Conservation (phyloP, 1,140 invertebrate species). For the Periplaneta americana region DNA sequence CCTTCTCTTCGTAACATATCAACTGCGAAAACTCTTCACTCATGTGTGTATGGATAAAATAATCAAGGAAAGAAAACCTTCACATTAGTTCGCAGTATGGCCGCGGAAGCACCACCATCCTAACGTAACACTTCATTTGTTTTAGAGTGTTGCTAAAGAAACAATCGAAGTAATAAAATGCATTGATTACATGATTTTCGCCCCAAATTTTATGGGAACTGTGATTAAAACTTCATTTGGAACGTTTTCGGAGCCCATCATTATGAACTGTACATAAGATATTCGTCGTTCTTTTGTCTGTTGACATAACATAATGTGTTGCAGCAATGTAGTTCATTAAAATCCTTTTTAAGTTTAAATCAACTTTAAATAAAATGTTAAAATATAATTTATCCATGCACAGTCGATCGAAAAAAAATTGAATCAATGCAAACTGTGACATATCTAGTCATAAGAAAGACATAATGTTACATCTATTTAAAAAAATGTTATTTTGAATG, state of each 20-base stretch:
- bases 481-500: background rate
- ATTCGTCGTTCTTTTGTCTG: background rate
- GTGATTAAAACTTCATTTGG: background rate
- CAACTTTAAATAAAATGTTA: background rate
- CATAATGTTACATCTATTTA: background rate
- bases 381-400: background rate
- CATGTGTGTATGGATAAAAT: background rate
- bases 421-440: background rate
- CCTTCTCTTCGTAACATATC: no score
- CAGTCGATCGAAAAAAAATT: background rate
- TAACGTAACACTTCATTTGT: background rate
- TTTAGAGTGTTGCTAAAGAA: background rate
- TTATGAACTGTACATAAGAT: background rate
- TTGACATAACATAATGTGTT: background rate
- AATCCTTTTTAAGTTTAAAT: background rate
- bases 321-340: background rate
- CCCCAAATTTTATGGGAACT: background rate
- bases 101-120: background rate
- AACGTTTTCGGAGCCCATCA: background rate
- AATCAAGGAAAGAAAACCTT: background rate
- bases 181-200: background rate
- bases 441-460: background rate
- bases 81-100: no score
- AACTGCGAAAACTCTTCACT: background rate
- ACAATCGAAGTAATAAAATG: background rate